phyloP scores from a whole-genome alignment of 2,113 vertebrate genomes.

The Gnathonemus longibarbis region DNA sequence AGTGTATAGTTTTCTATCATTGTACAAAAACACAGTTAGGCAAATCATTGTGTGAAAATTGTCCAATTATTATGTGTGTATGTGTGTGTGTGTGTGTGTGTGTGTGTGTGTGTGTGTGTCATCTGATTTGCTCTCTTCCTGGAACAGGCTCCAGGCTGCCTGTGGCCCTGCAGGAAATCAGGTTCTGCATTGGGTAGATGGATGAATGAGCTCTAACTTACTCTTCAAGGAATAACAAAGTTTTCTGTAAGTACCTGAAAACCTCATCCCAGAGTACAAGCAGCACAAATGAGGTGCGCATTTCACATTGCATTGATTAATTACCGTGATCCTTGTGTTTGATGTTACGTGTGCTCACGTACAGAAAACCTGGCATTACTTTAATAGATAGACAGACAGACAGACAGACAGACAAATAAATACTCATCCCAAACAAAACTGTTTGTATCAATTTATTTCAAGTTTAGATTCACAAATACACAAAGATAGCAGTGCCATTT shows the following conservation, averaged over 20 bases:
- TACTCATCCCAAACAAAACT: neutral
- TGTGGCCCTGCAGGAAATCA: neutral
- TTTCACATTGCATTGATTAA: neutral
- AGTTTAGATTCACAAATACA: neutral
- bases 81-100: neutral
- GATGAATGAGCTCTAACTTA: neutral
- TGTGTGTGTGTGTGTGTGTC: neutral
- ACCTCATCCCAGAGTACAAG: neutral
- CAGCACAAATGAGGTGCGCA: neutral
- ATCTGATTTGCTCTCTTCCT: neutral
- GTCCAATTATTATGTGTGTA: neutral
- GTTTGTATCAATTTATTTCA: neutral
- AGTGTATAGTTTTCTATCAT: neutral
- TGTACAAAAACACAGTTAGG: neutral
- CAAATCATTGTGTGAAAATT: neutral
- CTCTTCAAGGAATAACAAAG: neutral
- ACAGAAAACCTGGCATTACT: neutral
- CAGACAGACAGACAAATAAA: no score
- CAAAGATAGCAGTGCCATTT: neutral
- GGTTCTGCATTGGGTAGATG: no score
- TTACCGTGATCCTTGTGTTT: neutral
- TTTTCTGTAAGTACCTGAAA: neutral
- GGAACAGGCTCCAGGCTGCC: neutral
- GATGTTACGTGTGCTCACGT: neutral
- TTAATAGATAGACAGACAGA: no score